A percentile compares a stretch with the other conserved stretches of the same genome.
These are phyloP conservation scores for Peromyscus polionotus DNA, from an alignment of 2,113 vertebrate species.

Conservation along the genomic window DNA sequence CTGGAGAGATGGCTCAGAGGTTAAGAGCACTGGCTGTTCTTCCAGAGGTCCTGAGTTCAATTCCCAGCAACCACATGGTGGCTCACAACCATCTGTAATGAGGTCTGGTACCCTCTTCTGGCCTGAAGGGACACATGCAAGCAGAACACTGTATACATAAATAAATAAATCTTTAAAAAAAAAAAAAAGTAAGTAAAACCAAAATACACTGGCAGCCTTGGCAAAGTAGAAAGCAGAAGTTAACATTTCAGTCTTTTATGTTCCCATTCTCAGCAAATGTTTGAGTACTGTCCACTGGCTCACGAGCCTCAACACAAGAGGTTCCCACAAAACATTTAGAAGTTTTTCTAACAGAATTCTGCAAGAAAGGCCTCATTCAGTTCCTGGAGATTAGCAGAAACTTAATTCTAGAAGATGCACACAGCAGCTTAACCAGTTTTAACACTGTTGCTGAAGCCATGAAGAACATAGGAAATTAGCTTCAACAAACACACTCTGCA, in stretches of 20 bases:
- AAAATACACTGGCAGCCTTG: constrained; percentile 14
- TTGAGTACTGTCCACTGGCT: background rate
- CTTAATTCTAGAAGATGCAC: background rate
- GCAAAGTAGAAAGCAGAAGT: constrained; percentile 21
- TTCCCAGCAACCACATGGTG: no score
- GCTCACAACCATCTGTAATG: no score
- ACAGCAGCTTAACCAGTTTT: constrained; percentile 36
- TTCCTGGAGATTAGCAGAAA: constrained; percentile 38
- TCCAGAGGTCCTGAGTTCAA: no score
- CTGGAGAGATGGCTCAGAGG: no score
- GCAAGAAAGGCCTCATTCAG: constrained; percentile 45
- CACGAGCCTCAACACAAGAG: background rate
- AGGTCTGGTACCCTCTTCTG: no score
- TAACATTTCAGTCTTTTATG: background rate
- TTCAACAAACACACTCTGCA: constrained; percentile 21
- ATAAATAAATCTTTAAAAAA: no score
- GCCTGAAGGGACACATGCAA: no score
- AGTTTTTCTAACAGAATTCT: constrained; percentile 45
- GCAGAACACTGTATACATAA: no score
- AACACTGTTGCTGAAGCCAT: constrained; percentile 40
- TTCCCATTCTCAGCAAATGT: background rate
- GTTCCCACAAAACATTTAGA: background rate
- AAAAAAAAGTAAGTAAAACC: constrained; percentile 48
- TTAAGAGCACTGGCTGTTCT: no score
- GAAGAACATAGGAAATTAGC: constrained; percentile 6